Base-by-base conservation (phyloP, 2,113 vertebrate species). In the Paratilapia polleni region DNA sequence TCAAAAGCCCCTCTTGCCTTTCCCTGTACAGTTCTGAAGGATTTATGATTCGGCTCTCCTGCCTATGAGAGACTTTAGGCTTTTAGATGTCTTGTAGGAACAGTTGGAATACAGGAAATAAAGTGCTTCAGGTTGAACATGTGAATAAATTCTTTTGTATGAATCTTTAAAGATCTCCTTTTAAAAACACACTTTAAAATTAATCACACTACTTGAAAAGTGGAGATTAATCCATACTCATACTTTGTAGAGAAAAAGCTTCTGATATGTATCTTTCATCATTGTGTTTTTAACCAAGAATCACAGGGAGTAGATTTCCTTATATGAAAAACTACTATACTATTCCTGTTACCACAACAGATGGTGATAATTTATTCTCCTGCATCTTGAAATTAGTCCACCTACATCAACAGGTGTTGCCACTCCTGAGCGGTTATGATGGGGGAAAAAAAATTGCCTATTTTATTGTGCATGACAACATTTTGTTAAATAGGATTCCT, bases 1-100 rank as follows among this genome's bases (percentile, higher is more conserved):
- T 94, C 89, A 93, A 92, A 93, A 92, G 78, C 68, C 20, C 24
- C 74, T 60, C 89, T 86, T 80, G 57, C 78, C 78, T 87, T 52
- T 70, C 63, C 59, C 62, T 77, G 80, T 80, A 66, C 86, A 81
- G 59, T 91, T 85, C 83, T 70, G 43, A 59, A 31, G 78, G 87
- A 91, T 90, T 91, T 88, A 85, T 81, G 83, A 88, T 86, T 77
- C 60, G 60, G 28, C 78, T 89, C 73, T 88, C 80, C 79, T 56
- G 63, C 79, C 76, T 81, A 15, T 77, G 63, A 68, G 68, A 83
- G 78, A 81, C 88, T 83, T 84, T 77, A 88, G 92, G 87, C 90
- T 87, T 77, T 80, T 4, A 43, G 80, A 83, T 59, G 80, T 87
- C 78, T 85, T 62, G 79, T 82, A 82, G 76, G 49, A 88, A 80